phyloP scores from a whole-genome alignment of 2,113 vertebrate genomes.

The cat (Felis catus) region DNA sequence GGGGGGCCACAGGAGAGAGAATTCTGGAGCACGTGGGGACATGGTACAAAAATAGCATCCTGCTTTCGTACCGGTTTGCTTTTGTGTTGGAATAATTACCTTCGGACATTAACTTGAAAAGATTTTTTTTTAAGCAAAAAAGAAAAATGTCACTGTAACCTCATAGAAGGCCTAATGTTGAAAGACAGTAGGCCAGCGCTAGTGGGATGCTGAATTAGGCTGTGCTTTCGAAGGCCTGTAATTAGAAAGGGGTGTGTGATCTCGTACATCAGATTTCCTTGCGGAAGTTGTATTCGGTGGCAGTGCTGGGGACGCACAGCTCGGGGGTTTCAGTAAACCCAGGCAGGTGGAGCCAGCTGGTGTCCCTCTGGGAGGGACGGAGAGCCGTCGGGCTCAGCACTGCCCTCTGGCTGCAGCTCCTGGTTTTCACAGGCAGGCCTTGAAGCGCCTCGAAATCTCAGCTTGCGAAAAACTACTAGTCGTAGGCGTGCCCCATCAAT shows the following conservation, averaged over 20 bases:
- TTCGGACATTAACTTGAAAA: neutral
- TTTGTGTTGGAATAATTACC: neutral
- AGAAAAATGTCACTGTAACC: neutral
- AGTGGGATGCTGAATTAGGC: neutral
- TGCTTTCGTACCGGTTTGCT: neutral
- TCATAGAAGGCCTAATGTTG: neutral
- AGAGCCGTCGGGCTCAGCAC: too few species aligned
- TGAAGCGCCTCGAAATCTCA: rapidly evolving
- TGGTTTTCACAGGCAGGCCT: neutral
- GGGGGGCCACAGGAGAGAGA: rapidly evolving
- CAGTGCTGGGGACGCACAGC: too few species aligned
- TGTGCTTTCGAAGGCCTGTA: neutral
- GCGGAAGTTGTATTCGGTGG: neutral
- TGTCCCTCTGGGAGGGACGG: neutral
- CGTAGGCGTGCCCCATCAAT: neutral
- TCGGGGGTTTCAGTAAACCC: neutral
- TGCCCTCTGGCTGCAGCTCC: too few species aligned
- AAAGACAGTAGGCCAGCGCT: neutral
- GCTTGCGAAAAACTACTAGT: neutral
- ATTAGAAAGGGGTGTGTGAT: neutral
- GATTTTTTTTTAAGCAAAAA: neutral
- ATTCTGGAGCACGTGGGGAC: rapidly evolving
- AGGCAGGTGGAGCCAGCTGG: neutral
- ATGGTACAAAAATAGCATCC: rapidly evolving
- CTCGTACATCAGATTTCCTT: rapidly evolving